phyloP scores from a whole-genome alignment of 2,797 vertebrate species.

The Sebastes reedi region DNA sequence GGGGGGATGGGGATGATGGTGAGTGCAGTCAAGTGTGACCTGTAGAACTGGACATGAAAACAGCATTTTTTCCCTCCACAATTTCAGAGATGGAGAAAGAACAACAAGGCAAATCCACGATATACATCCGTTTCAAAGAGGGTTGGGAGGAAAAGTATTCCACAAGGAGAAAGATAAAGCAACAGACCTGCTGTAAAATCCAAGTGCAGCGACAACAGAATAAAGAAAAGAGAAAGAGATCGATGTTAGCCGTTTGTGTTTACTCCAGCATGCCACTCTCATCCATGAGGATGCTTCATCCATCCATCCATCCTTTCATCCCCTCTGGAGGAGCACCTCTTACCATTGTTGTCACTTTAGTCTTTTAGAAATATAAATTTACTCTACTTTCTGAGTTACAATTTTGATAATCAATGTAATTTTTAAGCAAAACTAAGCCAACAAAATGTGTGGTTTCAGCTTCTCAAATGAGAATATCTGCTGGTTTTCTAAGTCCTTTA shows the following conservation, averaged over 20 bases:
- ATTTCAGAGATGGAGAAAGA: slow-evolving; percentile 25
- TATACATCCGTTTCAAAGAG: slow-evolving; percentile 10
- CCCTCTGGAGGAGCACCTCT: background rate
- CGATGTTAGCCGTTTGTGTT: slow-evolving; percentile 40
- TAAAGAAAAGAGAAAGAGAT: slow-evolving; percentile 52
- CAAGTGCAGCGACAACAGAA: slow-evolving; percentile 74
- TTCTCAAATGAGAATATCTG: background rate
- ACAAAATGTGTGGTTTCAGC: background rate
- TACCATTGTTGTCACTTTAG: background rate
- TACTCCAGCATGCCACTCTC: background rate
- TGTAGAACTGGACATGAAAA: slow-evolving; percentile 35
- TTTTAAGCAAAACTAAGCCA: background rate
- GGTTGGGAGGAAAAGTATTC: background rate
- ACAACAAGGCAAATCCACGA: slow-evolving; percentile 13
- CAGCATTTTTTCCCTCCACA: slow-evolving; percentile 14
- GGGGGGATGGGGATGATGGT: slow-evolving; percentile 6
- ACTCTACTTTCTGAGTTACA: background rate
- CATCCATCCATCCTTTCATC: background rate
- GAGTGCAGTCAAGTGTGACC: slow-evolving; percentile 54
- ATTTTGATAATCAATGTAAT: background rate
- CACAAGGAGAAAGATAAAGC: slow-evolving; percentile 45
- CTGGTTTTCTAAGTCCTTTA: background rate
- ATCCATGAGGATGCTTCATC: background rate
- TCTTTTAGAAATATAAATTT: background rate
- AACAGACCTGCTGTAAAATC: slow-evolving; percentile 86